phyloP scores from a whole-genome alignment of 2,797 vertebrate genomes.

The Microctenopoma stevenorrisi region DNA sequence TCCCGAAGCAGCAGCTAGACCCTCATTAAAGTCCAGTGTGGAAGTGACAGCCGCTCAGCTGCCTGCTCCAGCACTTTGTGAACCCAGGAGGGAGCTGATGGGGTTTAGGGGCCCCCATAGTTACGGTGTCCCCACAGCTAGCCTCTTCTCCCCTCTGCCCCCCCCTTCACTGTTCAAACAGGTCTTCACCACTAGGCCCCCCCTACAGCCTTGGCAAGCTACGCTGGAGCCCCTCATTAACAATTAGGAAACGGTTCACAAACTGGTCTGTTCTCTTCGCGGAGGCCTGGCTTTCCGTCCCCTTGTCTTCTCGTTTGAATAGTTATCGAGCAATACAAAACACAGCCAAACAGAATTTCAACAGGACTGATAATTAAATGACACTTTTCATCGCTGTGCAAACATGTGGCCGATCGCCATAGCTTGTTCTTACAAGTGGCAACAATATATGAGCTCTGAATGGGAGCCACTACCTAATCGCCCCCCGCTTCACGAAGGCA shows the following conservation, averaged over 20 bases:
- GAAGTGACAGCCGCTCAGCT: constrained; percentile 66
- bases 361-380: constrained; percentile 44
- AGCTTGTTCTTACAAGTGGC: constrained; percentile 14
- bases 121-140: constrained; percentile 72
- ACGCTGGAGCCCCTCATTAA: constrained; percentile 82
- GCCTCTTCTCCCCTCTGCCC: constrained; percentile 67
- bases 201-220: constrained; percentile 76
- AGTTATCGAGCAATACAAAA: constrained; percentile 84
- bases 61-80: constrained; percentile 71
- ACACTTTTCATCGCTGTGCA: constrained; percentile 46
- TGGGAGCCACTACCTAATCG: constrained; percentile 1
- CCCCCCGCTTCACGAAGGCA: neutral
- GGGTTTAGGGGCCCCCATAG: constrained; percentile 72
- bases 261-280: constrained; percentile 84
- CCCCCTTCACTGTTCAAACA: constrained; percentile 60
- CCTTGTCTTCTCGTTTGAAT: constrained; percentile 84
- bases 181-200: constrained; percentile 63
- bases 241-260: constrained; percentile 93
- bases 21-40: constrained; percentile 68
- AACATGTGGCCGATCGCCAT: constrained; percentile 2
- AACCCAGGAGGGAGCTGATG: constrained; percentile 70
- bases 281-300: constrained; percentile 83
- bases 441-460: constrained; percentile 24
- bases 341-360: constrained; percentile 60
- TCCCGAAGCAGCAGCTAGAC: constrained; percentile 63